A percentile compares a stretch with the other conserved stretches of the same genome.
Evolutionary conservation across 1,140 invertebrate species (phyloP).

Genomic region (Drosophila micromelanica): DNA sequence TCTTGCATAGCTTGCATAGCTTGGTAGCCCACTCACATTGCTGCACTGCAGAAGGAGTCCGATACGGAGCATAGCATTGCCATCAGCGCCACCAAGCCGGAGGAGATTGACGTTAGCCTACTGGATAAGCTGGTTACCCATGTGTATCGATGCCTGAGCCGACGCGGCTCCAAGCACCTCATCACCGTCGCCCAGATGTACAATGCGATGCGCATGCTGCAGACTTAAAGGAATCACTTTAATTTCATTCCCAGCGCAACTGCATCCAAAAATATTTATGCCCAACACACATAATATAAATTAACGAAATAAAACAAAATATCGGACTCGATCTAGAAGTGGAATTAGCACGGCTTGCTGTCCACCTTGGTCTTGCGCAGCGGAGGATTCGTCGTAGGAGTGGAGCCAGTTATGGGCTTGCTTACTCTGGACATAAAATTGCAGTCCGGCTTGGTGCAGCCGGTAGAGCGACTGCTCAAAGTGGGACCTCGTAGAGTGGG

Average conservation of each 20-base stretch:
- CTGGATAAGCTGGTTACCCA: conserved; percentile 65
- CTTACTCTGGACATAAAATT: neutral
- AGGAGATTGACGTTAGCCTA: conserved; percentile 67
- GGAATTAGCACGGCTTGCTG: neutral
- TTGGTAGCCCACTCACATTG: neutral
- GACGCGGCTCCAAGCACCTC: conserved; percentile 58
- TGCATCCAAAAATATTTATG: conserved; percentile 16
- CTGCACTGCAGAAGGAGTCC: conserved; percentile 51
- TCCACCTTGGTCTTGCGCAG: neutral
- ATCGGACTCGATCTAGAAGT: neutral
- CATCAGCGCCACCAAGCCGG: conserved; percentile 64
- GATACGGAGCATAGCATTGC: conserved; percentile 45
- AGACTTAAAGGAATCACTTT: conserved; percentile 55
- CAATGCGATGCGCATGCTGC: conserved; percentile 75
- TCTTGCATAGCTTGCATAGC: no score
- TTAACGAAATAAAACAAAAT: neutral
- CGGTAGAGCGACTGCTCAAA: neutral
- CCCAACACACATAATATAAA: neutral
- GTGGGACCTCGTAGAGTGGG: no score
- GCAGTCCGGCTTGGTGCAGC: neutral
- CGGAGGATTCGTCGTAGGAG: no score
- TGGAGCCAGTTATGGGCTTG: no score
- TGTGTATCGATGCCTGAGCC: conserved; percentile 62
- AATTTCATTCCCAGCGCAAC: conserved; percentile 22
- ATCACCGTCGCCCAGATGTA: conserved; percentile 77